A percentile compares a stretch with the other conserved stretches of the same genome.
Conservation (phyloP, 92 coral and sea anemone genomes). For the Siderastrea siderea region DNA sequence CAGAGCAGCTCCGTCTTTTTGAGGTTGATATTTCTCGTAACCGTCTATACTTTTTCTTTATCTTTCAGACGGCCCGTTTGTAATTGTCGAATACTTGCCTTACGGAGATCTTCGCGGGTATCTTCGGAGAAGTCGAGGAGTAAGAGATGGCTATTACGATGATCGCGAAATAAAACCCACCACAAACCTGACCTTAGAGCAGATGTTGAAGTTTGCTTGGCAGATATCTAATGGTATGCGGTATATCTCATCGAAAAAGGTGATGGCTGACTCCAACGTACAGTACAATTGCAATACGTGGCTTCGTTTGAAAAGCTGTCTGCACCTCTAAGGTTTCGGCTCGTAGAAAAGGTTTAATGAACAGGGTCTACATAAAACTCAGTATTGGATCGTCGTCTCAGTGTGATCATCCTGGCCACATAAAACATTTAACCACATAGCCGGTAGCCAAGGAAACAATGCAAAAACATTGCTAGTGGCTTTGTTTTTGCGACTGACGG, state of each 20-base stretch:
- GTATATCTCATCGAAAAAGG: slow-evolving; percentile 51
- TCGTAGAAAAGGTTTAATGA: too few relatives aligned
- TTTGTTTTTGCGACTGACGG: too few relatives aligned
- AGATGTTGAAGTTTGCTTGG: slow-evolving; percentile 60
- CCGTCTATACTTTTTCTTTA: not conserved
- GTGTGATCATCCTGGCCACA: too few relatives aligned
- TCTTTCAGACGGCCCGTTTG: slow-evolving; percentile 29
- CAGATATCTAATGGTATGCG: slow-evolving; percentile 72
- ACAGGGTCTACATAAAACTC: too few relatives aligned
- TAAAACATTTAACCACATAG: too few relatives aligned
- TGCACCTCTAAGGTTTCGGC: too few relatives aligned
- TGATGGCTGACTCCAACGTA: not conserved
- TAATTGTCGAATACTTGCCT: slow-evolving; percentile 65
- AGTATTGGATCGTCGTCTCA: too few relatives aligned
- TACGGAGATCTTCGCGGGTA: slow-evolving; percentile 77
- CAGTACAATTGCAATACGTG: too few relatives aligned
- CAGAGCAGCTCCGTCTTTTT: too few relatives aligned
- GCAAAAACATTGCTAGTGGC: too few relatives aligned
- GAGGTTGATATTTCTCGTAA: not conserved
- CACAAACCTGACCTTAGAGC: slow-evolving; percentile 50
- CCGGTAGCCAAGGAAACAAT: too few relatives aligned
- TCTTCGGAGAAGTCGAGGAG: slow-evolving; percentile 65
- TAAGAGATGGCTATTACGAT: slow-evolving; percentile 58
- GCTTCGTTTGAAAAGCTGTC: too few relatives aligned
- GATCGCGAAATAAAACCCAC: slow-evolving; percentile 49